phyloP scores from a whole-genome alignment of 2,113 vertebrate genomes.

The Chitala chitala region DNA sequence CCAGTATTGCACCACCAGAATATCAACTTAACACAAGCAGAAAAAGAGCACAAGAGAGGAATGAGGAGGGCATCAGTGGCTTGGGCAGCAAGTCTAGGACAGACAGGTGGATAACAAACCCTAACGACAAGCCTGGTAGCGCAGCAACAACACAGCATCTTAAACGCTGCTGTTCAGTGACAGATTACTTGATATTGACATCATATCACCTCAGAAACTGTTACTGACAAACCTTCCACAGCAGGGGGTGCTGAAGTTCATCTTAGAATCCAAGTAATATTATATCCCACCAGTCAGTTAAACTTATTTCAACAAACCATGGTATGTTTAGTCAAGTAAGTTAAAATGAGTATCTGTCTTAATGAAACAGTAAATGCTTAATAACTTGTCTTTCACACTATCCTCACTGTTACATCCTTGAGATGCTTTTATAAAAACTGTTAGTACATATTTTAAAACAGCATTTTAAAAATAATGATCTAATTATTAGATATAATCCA shows the following conservation, averaged over 20 bases:
- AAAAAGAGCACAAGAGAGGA: not conserved
- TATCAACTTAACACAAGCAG: not conserved
- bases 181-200: too few species aligned
- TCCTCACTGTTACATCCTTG: not conserved
- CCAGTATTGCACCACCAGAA: not conserved
- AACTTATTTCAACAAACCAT: too few species aligned
- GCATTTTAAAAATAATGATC: slow-evolving; percentile 6
- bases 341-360: slow-evolving; percentile 4
- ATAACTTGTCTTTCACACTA: not conserved
- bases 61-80: too few species aligned
- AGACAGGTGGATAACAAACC: too few species aligned
- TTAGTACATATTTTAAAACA: not conserved
- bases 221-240: not conserved
- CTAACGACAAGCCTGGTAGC: too few species aligned
- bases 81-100: too few species aligned
- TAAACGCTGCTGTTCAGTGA: too few species aligned
- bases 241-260: not conserved
- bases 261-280: too few species aligned
- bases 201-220: not conserved
- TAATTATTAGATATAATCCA: not conserved
- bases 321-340: too few species aligned
- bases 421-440: not conserved
- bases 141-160: too few species aligned
- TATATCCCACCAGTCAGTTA: too few species aligned
- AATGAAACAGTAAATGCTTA: not conserved